Conservation (phyloP, 2,797 vertebrate species). For the Xenops minutus region DNA sequence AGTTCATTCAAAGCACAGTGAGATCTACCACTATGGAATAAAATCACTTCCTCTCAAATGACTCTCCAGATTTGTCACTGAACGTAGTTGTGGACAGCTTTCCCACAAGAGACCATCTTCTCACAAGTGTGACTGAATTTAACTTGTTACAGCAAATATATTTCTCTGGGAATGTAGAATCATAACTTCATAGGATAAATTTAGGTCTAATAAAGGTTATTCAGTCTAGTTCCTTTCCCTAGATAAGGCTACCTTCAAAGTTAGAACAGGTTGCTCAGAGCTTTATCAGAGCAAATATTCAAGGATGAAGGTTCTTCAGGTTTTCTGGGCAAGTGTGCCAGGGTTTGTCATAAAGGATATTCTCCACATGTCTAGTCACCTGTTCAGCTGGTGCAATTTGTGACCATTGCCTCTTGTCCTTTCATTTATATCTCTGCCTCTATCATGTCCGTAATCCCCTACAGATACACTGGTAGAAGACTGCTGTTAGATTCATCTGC, state of each 20-base stretch:
- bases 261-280: background rate
- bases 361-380: background rate
- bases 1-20: background rate
- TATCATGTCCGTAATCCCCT: background rate
- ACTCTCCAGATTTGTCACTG: background rate
- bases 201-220: background rate
- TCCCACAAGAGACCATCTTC: background rate
- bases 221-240: background rate
- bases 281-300: background rate
- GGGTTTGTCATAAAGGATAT: background rate
- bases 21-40: background rate
- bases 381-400: background rate
- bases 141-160: background rate
- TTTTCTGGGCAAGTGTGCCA: background rate
- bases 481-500: background rate
- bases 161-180: background rate
- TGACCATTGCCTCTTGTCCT: background rate
- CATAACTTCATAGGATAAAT: background rate
- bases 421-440: background rate
- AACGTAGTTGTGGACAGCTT: accelerated
- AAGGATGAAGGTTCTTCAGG: background rate
- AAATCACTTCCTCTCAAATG: background rate
- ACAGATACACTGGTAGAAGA: background rate
- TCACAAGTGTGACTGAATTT: background rate
- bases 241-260: background rate